A percentile compares a stretch with the other conserved stretches of the same genome.
These are phyloP conservation scores for Andrena bicolor DNA, from an alignment of 2,888 invertebrate genomes.

Conservation along the genomic window DNA sequence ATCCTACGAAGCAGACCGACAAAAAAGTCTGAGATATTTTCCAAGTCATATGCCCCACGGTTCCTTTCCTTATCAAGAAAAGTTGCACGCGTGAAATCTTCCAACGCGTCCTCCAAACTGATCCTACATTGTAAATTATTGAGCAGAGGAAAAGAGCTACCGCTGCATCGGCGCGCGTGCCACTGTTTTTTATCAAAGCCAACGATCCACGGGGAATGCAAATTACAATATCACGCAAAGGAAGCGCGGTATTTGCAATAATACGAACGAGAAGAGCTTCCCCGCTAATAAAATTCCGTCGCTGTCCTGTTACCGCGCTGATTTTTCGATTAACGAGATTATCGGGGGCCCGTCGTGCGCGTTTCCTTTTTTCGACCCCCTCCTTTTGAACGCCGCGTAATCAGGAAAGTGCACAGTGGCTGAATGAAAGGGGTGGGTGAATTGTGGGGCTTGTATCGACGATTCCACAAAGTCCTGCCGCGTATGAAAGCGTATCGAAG, in stretches of 20 bases:
- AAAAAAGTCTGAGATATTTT: background rate
- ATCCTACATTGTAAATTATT: background rate
- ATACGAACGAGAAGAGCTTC: background rate
- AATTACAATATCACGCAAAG: constrained; percentile 8
- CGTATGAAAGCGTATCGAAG: constrained; percentile 33
- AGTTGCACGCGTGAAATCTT: background rate
- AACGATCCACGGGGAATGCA: background rate
- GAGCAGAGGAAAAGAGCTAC: background rate
- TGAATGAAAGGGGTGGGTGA: constrained; percentile 14
- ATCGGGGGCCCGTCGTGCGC: background rate
- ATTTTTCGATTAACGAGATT: background rate
- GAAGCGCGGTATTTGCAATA: constrained; percentile 7
- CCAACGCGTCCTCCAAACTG: constrained; percentile 2
- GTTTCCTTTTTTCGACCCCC: background rate
- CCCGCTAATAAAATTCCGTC: background rate
- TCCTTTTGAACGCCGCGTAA: background rate
- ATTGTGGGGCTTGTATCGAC: constrained; percentile 24
- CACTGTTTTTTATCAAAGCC: constrained; percentile 41
- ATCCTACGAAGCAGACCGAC: background rate
- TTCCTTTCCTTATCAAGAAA: constrained; percentile 23
- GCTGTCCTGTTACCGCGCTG: background rate
- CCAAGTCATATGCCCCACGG: constrained; percentile 21
- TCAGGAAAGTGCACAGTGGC: constrained; percentile 14
- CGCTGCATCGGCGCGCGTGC: constrained; percentile 22
- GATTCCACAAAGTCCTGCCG: constrained; percentile 12